A percentile compares a stretch with the other conserved stretches of the same genome.
Conservation (phyloP, 2,797 vertebrate species). For the Morus bassanus region DNA sequence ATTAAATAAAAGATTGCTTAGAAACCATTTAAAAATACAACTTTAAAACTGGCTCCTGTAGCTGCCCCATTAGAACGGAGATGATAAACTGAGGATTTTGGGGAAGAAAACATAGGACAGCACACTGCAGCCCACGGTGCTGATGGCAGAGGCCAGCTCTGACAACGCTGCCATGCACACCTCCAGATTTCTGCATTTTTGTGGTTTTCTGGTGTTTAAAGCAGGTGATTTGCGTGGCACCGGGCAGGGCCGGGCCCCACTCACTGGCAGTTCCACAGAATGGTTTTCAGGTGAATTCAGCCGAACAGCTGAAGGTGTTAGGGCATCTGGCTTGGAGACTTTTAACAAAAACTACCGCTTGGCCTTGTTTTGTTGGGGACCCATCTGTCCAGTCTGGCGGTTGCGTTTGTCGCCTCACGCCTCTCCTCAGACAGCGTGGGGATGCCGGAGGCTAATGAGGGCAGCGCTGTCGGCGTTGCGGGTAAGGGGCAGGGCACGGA, state of each 20-base stretch:
- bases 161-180: accelerated
- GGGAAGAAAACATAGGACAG: not conserved
- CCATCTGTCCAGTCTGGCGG: accelerated
- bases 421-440: accelerated
- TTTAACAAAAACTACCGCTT: not conserved
- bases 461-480: accelerated
- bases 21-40: not conserved
- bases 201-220: not conserved
- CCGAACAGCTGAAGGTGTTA: not conserved
- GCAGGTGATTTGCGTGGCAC: not conserved
- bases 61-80: not conserved
- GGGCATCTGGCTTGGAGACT: not conserved
- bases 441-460: accelerated
- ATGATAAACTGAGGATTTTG: not conserved
- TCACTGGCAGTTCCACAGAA: not conserved
- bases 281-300: not conserved
- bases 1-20: not conserved
- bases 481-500: too few relatives aligned
- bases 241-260: accelerated
- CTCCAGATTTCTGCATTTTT: accelerated
- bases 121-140: not conserved
- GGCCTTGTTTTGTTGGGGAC: not conserved
- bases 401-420: accelerated
- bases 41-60: not conserved
- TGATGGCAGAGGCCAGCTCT: not conserved